Evolutionary conservation across 30 jellyfish, hydroid and myxozoan species (phyloP), one percentile per base, ranked within the genome.

Genomic region (Turritopsis rubra): DNA sequence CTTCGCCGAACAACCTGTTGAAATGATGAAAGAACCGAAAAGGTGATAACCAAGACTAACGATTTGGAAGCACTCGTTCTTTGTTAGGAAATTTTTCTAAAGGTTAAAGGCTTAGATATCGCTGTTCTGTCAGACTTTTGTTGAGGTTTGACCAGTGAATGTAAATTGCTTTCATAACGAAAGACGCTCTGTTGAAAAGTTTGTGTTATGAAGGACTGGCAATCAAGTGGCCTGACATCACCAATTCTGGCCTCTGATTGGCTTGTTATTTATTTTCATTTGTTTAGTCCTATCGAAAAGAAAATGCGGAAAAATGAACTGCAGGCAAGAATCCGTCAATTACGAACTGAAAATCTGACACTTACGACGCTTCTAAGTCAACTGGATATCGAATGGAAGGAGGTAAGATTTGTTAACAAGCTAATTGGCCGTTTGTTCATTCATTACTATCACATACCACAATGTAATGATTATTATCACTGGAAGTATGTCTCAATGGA

Each of bases 241-340:
- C n/a, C n/a, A 41, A 41, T 41, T 5, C 60, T 3, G 60, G 60
- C 13, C 60, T 41, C 60, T 41, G 60, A 41, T 41, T 41, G 5
- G 60, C 13, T 41, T 0, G 77, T 75, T 1, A 8, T 26, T 85
- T 77, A 65, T 18, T 65, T 26, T 5, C 52, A 21, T 60, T 73
- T 1, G 75, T 75, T 85, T 71, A 88, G 99, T 29, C 94, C 99
- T 24, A 54, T 82, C 23, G 92, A 94, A 18, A 90, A 82, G 85
- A 86, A 88, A 81, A 90, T 85, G 79, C 88, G 89, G 41, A 81
- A 77, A 66, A 93, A 93, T 53, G 99, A 93, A 79, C 71, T 88
- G 18, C 95, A 93, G 80, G 99, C 95, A 4, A 84, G 87, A 52
- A 83, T 93, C 29, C 96, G 96, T 1, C 81, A 75, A 8, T 79